A percentile compares a stretch with the other conserved stretches of the same genome.
Evolutionary conservation across 2,797 vertebrate species (phyloP).

Genomic region (Pteronotus mesoamericanus): DNA sequence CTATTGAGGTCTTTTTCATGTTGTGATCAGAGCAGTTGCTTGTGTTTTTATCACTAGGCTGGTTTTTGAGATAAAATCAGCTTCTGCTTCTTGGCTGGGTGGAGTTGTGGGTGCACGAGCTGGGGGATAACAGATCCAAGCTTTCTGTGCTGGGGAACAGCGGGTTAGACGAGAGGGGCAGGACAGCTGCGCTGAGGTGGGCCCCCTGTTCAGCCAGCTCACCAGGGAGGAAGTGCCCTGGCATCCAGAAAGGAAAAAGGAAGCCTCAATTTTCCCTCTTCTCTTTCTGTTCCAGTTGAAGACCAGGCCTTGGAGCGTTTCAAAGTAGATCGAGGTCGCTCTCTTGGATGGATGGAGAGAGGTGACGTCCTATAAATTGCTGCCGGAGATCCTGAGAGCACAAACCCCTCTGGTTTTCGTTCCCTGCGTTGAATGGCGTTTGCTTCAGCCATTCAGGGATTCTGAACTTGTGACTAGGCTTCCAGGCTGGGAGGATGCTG

Average conservation of each 20-base stretch:
- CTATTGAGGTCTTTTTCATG: conserved; percentile 35
- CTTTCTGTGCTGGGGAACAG: not conserved
- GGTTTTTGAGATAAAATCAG: conserved; percentile 44
- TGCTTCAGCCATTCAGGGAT: not conserved
- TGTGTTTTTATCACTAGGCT: not conserved
- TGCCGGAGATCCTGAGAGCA: not conserved
- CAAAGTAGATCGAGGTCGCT: not conserved
- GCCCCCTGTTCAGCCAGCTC: not conserved
- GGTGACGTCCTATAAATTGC: not conserved
- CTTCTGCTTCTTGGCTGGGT: conserved; percentile 15
- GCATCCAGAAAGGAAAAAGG: not conserved
- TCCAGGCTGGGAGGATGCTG: conserved; percentile 77
- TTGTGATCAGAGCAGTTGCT: conserved; percentile 4
- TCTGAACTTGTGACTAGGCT: not conserved
- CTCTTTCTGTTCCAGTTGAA: conserved; percentile 56
- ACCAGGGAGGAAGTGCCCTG: not conserved
- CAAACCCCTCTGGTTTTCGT: not conserved
- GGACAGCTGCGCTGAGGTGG: not conserved
- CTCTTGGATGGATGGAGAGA: not conserved
- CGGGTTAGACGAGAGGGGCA: not conserved
- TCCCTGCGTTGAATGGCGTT: conserved; percentile 60
- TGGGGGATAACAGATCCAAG: not conserved
- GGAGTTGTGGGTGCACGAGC: not conserved
- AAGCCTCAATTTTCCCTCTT: not conserved
- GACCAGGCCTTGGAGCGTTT: not conserved